Evolutionary conservation across 2,888 invertebrate species (phyloP).

Genomic region (Synanthedon andrenaeformis): DNA sequence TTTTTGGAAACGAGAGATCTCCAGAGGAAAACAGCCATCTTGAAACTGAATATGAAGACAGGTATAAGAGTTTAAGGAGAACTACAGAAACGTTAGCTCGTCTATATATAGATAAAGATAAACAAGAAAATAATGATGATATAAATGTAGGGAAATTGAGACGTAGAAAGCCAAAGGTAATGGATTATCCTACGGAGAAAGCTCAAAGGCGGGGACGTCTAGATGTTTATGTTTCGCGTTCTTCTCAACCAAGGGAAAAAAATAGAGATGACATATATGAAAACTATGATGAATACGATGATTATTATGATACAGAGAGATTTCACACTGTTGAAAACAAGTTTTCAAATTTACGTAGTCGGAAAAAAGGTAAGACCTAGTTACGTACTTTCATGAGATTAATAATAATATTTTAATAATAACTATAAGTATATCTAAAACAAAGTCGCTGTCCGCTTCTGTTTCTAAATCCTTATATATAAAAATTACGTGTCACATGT

Average conservation of each 20-base stretch:
- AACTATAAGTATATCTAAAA: neutral
- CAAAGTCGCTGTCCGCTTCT: neutral
- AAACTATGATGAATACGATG: conserved; percentile 26
- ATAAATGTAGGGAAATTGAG: conserved; percentile 7
- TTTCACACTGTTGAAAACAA: conserved; percentile 35
- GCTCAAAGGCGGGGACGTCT: neutral
- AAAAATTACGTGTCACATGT: too few species aligned
- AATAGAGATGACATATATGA: neutral
- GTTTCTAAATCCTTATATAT: neutral
- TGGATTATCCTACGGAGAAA: neutral
- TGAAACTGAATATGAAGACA: conserved; percentile 17
- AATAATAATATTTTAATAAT: neutral
- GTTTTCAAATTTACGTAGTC: conserved; percentile 26
- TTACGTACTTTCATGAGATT: conserved; percentile 2
- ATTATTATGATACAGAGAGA: conserved; percentile 48
- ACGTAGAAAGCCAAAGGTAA: conserved; percentile 3
- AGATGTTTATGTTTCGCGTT: neutral
- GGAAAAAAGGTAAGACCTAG: conserved; percentile 29
- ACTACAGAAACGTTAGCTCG: conserved; percentile 23
- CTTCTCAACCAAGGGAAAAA: neutral
- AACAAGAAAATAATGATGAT: conserved; percentile 9
- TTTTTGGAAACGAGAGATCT: neutral
- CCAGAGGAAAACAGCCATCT: conserved; percentile 16
- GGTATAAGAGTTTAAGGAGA: conserved; percentile 11
- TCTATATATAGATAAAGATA: conserved; percentile 12